A percentile compares a stretch with the other conserved stretches of the same genome.
These are phyloP conservation scores for Liodrosophila aerea DNA, from an alignment of 2,888 invertebrate species.

Conservation along the genomic window DNA sequence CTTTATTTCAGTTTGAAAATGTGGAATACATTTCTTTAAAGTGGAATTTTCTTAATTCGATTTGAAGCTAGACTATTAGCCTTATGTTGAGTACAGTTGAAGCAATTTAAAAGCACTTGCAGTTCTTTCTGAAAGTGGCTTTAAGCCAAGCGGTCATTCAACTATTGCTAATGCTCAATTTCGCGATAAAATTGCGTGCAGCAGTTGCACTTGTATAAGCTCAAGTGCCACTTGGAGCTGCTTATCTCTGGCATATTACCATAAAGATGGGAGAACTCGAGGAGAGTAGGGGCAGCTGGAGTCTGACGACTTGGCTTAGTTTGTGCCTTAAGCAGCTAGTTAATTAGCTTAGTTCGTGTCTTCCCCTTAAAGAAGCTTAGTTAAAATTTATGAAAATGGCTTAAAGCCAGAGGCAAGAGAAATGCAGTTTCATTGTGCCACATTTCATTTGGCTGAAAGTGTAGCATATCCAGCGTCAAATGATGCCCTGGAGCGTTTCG, in stretches of 20 bases:
- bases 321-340: constrained; percentile 31
- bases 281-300: background rate
- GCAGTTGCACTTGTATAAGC: too few relatives aligned
- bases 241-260: constrained; percentile 10
- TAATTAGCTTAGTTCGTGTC: constrained; percentile 46
- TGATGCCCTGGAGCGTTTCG: constrained; percentile 62
- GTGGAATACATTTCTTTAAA: too few relatives aligned
- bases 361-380: constrained; percentile 19
- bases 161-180: background rate
- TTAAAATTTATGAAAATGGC: constrained; percentile 28
- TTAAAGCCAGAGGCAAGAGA: background rate
- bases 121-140: too few relatives aligned
- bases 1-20: too few relatives aligned
- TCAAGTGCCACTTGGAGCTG: too few relatives aligned
- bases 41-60: too few relatives aligned
- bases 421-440: constrained; percentile 58
- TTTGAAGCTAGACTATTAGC: too few relatives aligned
- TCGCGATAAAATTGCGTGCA: background rate
- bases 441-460: constrained; percentile 72
- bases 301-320: constrained; percentile 16
- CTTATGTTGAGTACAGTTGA: too few relatives aligned
- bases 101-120: too few relatives aligned
- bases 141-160: background rate
- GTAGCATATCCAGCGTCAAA: constrained; percentile 46
- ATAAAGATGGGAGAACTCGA: constrained; percentile 1